Conservation (phyloP, 2,888 invertebrate species). For the Cerceris ruficornis region DNA sequence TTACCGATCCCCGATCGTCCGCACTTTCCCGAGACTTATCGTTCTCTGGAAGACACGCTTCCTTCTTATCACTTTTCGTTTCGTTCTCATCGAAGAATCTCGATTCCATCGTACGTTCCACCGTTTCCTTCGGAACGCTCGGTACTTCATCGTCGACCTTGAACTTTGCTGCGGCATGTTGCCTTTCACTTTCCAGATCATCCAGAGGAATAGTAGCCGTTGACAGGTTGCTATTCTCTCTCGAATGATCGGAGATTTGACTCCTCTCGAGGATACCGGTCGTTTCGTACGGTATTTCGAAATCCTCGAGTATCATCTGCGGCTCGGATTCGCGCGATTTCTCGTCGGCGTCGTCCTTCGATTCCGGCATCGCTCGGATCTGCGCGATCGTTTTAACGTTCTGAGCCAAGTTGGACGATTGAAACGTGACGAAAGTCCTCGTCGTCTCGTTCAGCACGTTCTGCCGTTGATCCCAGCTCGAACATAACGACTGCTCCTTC, state of each 20-base stretch:
- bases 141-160: slow-evolving; percentile 48
- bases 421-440: slow-evolving; percentile 68
- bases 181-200: slow-evolving; percentile 56
- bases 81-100: background rate
- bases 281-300: slow-evolving; percentile 28
- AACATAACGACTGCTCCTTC: slow-evolving; percentile 29
- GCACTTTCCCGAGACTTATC: slow-evolving; percentile 28
- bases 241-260: slow-evolving; percentile 44
- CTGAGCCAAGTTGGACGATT: slow-evolving; percentile 45
- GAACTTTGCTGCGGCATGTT: slow-evolving; percentile 30
- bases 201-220: slow-evolving; percentile 59
- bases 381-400: slow-evolving; percentile 16
- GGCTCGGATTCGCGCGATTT: slow-evolving; percentile 21
- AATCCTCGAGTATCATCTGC: slow-evolving; percentile 52
- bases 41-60: slow-evolving; percentile 6
- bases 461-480: slow-evolving; percentile 52
- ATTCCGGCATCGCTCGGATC: slow-evolving; percentile 23
- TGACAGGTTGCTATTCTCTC: slow-evolving; percentile 62
- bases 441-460: slow-evolving; percentile 51
- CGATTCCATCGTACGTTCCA: slow-evolving; percentile 12
- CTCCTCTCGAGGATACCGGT: slow-evolving; percentile 17
- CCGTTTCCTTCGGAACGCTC: slow-evolving; percentile 13
- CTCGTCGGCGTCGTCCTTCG: slow-evolving; percentile 31
- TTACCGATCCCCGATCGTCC: slow-evolving; percentile 57
- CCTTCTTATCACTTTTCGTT: background rate